phyloP scores from a whole-genome alignment of 2,797 vertebrate genomes.

The Odontamblyopus lacepedii region DNA sequence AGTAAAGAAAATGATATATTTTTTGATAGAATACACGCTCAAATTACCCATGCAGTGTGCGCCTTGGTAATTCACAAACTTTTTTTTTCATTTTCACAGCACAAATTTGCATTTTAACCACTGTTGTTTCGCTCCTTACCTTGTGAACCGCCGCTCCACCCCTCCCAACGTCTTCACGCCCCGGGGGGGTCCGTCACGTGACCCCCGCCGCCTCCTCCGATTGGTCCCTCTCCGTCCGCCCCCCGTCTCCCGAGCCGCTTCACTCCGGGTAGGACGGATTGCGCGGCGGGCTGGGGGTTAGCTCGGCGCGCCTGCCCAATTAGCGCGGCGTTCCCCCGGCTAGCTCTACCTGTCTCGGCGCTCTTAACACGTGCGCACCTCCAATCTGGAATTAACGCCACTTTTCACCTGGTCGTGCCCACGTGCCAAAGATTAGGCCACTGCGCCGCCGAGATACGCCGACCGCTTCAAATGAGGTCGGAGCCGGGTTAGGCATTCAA shows the following conservation, averaged over 20 bases:
- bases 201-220: conserved; percentile 55
- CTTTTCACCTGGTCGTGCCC: conserved; percentile 85
- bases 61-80: neutral
- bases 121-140: conserved; percentile 21
- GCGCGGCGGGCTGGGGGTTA: conserved; percentile 82
- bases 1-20: neutral
- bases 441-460: conserved; percentile 92
- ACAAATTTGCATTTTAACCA: neutral
- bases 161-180: conserved; percentile 32
- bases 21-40: neutral
- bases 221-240: conserved; percentile 65
- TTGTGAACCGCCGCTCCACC: conserved; percentile 40
- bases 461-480: conserved; percentile 94
- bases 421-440: conserved; percentile 91
- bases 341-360: conserved; percentile 87
- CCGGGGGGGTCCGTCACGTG: conserved; percentile 36
- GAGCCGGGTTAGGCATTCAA: conserved; percentile 90
- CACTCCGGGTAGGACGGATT: conserved; percentile 81
- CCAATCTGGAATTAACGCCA: conserved; percentile 92
- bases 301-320: conserved; percentile 94
- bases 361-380: conserved; percentile 84
- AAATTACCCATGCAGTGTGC: neutral
- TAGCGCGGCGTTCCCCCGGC: conserved; percentile 87
- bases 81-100: too few relatives aligned
- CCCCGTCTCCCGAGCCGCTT: conserved; percentile 77